phyloP scores from a whole-genome alignment of 2,797 vertebrate genomes.

The Coregonus ussuriensis region DNA sequence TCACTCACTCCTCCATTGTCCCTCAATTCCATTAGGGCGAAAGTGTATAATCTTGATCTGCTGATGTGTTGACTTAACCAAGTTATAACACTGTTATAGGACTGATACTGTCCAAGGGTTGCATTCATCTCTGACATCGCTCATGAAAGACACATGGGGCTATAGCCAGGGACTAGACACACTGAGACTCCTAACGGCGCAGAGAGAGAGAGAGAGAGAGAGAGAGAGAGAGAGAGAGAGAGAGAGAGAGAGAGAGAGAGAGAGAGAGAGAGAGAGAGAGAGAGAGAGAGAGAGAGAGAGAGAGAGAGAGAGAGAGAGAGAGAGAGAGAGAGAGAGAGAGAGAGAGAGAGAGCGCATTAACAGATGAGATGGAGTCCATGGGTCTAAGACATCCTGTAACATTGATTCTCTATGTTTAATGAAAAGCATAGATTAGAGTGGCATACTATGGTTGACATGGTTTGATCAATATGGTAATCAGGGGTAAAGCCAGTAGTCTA shows the following conservation, averaged over 20 bases:
- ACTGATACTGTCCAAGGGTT: not conserved
- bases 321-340: too few species aligned
- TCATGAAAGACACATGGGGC: slow-evolving; percentile 59
- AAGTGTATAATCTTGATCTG: not conserved
- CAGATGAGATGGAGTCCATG: too few species aligned
- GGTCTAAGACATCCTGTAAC: too few species aligned
- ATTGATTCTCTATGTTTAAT: slow-evolving; percentile 49
- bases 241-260: too few species aligned
- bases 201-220: slow-evolving; percentile 5
- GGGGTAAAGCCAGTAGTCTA: slow-evolving; percentile 27
- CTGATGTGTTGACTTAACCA: not conserved
- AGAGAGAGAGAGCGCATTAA: too few species aligned
- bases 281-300: too few species aligned
- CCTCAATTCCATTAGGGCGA: not conserved
- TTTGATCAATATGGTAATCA: slow-evolving; percentile 32
- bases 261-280: too few species aligned
- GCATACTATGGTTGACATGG: slow-evolving; percentile 35
- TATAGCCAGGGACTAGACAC: slow-evolving; percentile 41
- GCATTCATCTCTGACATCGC: slow-evolving; percentile 15
- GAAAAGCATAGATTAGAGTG: slow-evolving; percentile 47
- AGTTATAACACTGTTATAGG: too few species aligned
- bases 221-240: not conserved
- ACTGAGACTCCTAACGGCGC: not conserved
- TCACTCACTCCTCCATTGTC: not conserved
- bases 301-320: too few species aligned